phyloP scores from a whole-genome alignment of 2,888 invertebrate genomes.

The Prosapia bicincta region DNA sequence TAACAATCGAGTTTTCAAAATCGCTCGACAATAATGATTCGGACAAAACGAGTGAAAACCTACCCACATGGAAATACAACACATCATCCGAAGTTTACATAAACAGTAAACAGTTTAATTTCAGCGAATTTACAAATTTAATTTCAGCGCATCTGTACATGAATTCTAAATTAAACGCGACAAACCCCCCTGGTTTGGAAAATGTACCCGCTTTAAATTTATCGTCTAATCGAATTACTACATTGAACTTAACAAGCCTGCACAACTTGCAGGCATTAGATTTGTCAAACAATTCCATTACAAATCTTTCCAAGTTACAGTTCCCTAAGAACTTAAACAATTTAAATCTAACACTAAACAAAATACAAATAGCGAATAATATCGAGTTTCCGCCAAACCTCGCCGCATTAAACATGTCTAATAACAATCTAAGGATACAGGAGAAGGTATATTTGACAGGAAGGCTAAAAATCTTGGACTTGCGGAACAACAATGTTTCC shows the following conservation, averaged over 20 bases:
- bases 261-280: not conserved
- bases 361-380: conserved; percentile 1
- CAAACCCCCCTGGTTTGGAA: too few relatives aligned
- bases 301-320: not conserved
- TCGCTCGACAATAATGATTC: not conserved
- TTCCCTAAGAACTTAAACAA: not conserved
- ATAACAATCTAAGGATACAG: conserved; percentile 15
- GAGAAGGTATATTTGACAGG: conserved; percentile 16
- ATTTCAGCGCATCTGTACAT: not conserved
- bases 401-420: conserved; percentile 9
- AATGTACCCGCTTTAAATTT: not conserved
- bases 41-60: not conserved
- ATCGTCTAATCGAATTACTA: not conserved
- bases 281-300: not conserved
- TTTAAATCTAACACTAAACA: conserved; percentile 16
- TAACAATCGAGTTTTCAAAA: not conserved
- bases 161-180: not conserved
- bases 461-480: conserved; percentile 28
- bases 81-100: too few relatives aligned
- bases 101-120: too few relatives aligned
- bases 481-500: conserved; percentile 32
- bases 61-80: not conserved
- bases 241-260: not conserved
- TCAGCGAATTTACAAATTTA: too few relatives aligned
- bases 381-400: conserved; percentile 11